A percentile compares a stretch with the other conserved stretches of the same genome.
Conservation (phyloP, 2,888 invertebrate species). For the Phlogophora meticulosa region DNA sequence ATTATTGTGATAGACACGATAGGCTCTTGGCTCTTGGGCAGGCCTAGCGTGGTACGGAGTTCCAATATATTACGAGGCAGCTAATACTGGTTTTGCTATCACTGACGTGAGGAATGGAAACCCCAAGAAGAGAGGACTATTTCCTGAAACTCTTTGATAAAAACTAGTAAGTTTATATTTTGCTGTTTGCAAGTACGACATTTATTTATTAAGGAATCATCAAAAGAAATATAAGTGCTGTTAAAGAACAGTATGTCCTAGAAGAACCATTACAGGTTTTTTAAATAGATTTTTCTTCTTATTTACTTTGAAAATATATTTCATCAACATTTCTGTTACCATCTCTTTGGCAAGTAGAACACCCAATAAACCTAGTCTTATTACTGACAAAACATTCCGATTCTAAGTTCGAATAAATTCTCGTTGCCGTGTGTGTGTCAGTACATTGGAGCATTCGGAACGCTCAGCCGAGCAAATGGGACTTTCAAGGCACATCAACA, state of each 20-base stretch:
- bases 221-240: not conserved
- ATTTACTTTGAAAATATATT: too few relatives aligned
- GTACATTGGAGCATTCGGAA: slow-evolving; percentile 40
- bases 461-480: slow-evolving; percentile 50
- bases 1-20: too few relatives aligned
- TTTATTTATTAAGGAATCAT: too few relatives aligned
- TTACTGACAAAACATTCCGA: slow-evolving; percentile 6
- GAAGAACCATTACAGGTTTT: too few relatives aligned
- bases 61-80: too few relatives aligned
- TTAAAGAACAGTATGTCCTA: too few relatives aligned
- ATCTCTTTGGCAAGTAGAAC: not conserved
- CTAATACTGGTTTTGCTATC: too few relatives aligned
- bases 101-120: not conserved
- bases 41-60: too few relatives aligned
- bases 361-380: not conserved
- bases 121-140: not conserved
- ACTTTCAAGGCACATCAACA: slow-evolving; percentile 50
- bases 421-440: slow-evolving; percentile 14
- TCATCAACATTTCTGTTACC: not conserved
- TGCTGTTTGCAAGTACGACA: not conserved
- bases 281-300: too few relatives aligned
- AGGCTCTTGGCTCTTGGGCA: too few relatives aligned
- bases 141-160: not conserved
- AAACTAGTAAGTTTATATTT: not conserved
- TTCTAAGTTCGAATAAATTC: slow-evolving; percentile 37